Evolutionary conservation across 2,888 invertebrate species (phyloP), one percentile per base, ranked within the genome.

Genomic region (Drosophila acutilabella): DNA sequence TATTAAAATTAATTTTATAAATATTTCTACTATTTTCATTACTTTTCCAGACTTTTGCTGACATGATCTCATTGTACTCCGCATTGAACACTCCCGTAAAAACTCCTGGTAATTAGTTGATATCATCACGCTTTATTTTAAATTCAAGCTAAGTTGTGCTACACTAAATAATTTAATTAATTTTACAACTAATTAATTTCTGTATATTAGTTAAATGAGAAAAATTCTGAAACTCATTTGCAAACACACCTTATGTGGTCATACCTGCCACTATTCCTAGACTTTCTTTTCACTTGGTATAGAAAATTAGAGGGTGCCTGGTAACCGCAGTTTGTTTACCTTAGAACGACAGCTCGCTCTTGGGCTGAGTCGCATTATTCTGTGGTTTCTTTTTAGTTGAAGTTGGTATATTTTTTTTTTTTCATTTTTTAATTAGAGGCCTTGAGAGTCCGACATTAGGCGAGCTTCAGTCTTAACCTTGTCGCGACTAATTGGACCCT

Each of bases 401-500:
- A 6, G 44, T 8, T 30, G 30, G 33, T 36, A 4, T 26, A 20
- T 11, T 18, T 13, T 44, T 14, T 11, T 20, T 20, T 2, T 20
- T 40, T 36, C n/a, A n/a, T 33, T 59, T 56, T 47, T 77, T 57
- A 75, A 62, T 69, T 65, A 65, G 64, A 53, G 70, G 40, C 50
- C 64, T 54, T 44, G 64, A 42, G 59, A 52, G 57, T 30, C 68
- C 68, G 57, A 50, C 64, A 80, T 86, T 79, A 71, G 79, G 65
- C 82, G 72, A 68, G 71, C 70, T 47, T 16, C 10, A 69, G 71
- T 71, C 88, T 81, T 83, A 89, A 88, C 83, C 83, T 83, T 83
- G 83, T 81, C 85, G 89, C 89, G 75, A 71, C 68, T 83, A 89
- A 83, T 83, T 83, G 81, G 77, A 67, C 62, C 71, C 71, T 67